Evolutionary conservation across 2,797 vertebrate species (phyloP), one percentile per base, ranked within the genome.

Genomic region (Loriculus beryllinus): DNA sequence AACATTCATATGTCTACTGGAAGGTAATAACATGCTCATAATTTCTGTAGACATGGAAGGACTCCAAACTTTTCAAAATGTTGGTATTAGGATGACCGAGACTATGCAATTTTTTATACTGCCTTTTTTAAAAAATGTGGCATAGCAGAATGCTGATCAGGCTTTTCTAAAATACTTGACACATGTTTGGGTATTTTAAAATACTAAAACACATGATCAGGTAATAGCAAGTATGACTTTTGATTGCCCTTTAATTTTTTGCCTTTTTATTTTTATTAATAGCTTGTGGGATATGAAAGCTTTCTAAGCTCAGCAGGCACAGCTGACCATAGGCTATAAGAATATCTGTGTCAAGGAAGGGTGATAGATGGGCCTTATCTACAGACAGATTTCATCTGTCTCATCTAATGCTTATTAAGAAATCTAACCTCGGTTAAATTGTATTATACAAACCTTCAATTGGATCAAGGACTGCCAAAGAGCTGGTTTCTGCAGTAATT

Each of bases 341-440:
- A 82, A 70, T 37, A 28, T 57, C 77, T 69, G 64, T 45, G 49
- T 52, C 39, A 29, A 35, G 78, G 75, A 86, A 80, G 31, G 75
- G 60, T 84, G 78, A 74, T 80, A 67, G 60, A 90, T 60, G 47
- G 20, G 59, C 22, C 35, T 79, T 95, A 91, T 91, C 79, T 92
- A 86, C 86, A 65, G 88, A 77, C 91, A 95, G 72, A 80, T 65
- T 60, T 72, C 77, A 84, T 91, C 85, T 93, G 91, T 92, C 90
- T 84, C 82, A 82, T 94, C 90, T 79, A 89, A 95, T 93, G 82
- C 84, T 95, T 95, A 89, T 82, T 96, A 92, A 86, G 81, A 91
- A 97, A 88, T 92, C 83, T 84, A 87, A 91, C 67, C 39, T 85
- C 7, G 4, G 63, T 74, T 83, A 75, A 75, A 86, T 75, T 82